These are phyloP conservation scores for Noctilio leporinus DNA, from an alignment of 2,113 vertebrate species.

Conservation along the genomic window DNA sequence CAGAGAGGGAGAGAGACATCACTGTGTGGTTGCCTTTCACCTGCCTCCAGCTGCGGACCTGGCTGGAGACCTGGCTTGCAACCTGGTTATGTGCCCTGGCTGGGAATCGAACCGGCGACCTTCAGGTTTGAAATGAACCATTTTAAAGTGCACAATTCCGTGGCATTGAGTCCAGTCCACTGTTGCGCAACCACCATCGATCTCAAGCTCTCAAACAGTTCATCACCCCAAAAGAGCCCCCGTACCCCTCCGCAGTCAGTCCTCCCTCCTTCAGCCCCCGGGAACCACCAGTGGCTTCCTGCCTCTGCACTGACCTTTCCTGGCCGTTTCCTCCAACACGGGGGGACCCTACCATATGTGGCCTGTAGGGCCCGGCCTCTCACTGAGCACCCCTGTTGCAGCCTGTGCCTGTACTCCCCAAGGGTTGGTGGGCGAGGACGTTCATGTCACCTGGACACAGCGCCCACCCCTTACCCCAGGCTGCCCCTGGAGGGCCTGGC, in stretches of 20 bases:
- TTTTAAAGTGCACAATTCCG: neutral
- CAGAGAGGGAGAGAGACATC: too few relatives aligned
- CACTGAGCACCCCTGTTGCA: too few relatives aligned
- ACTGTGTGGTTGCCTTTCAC: too few relatives aligned
- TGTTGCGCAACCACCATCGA: too few relatives aligned
- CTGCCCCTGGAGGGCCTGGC: neutral
- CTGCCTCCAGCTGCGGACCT: too few relatives aligned
- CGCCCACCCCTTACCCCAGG: accelerated
- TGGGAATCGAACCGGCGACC: too few relatives aligned
- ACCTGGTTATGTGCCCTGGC: too few relatives aligned
- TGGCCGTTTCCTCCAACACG: neutral
- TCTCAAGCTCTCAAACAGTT: too few relatives aligned
- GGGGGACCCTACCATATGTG: accelerated
- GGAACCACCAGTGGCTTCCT: neutral
- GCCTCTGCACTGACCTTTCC: neutral
- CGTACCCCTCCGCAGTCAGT: accelerated
- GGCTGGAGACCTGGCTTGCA: too few relatives aligned
- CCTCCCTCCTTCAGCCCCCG: neutral
- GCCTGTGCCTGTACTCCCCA: neutral
- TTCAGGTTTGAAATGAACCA: too few relatives aligned
- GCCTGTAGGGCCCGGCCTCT: neutral
- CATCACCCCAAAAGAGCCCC: neutral
- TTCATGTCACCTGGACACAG: neutral
- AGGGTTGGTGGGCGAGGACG: neutral
- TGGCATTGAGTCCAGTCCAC: too few relatives aligned